Conservation (phyloP, 2,797 vertebrate species). For the Balearica regulorum region DNA sequence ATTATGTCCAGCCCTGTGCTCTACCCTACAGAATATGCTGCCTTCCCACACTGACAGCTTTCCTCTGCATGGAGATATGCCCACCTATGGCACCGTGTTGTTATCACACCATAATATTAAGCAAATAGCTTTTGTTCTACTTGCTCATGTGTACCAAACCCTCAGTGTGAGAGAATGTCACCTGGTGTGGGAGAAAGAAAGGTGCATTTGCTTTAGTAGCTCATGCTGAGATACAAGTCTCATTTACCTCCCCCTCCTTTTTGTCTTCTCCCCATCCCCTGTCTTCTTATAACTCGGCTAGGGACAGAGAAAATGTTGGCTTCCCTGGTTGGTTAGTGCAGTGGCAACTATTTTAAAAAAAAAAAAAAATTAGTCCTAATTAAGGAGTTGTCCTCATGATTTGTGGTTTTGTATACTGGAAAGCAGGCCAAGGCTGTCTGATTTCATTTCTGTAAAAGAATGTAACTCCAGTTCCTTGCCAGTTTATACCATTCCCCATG, state of each 20-base stretch:
- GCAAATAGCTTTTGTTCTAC: background rate
- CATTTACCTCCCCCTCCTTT: background rate
- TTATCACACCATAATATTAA: background rate
- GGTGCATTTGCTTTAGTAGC: background rate
- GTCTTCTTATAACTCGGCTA: background rate
- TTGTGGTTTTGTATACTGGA: conserved; percentile 51
- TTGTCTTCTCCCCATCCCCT: background rate
- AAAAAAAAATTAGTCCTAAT: conserved; percentile 35
- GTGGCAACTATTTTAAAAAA: background rate
- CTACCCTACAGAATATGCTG: background rate
- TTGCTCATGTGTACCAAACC: background rate
- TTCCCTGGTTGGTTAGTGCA: background rate
- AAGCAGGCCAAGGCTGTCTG: conserved; percentile 63
- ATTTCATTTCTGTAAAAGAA: conserved; percentile 75
- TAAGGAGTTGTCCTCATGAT: conserved; percentile 44
- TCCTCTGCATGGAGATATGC: background rate
- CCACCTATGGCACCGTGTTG: background rate
- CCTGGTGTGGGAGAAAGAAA: background rate
- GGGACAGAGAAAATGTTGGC: conserved; percentile 2
- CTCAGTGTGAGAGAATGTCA: background rate
- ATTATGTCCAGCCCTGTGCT: background rate
- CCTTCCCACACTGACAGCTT: background rate
- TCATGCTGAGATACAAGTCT: background rate
- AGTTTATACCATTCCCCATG: conserved; percentile 73
- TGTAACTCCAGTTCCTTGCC: conserved; percentile 64